These are phyloP conservation scores for Arenaria interpres DNA, from an alignment of 2,113 vertebrate genomes.

Conservation along the genomic window DNA sequence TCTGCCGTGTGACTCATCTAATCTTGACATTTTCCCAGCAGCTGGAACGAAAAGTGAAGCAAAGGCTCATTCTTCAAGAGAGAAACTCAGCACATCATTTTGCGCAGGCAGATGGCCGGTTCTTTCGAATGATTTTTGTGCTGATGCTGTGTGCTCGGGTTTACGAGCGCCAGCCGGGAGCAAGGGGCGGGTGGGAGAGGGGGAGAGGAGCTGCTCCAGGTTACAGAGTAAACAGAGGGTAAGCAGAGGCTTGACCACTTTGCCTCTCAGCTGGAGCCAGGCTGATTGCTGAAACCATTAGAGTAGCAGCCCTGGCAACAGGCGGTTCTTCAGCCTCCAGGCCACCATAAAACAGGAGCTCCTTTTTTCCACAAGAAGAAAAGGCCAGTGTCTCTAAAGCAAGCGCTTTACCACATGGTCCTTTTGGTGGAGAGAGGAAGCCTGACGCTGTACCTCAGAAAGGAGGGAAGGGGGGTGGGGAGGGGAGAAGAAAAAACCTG, in stretches of 20 bases:
- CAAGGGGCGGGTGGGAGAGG: not conserved
- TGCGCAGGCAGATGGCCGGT: not conserved
- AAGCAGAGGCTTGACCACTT: not conserved
- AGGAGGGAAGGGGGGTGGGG: not conserved
- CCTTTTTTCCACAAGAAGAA: conserved; percentile 79
- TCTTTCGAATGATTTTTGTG: not conserved
- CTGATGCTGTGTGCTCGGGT: not conserved
- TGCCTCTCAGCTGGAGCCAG: conserved; percentile 3
- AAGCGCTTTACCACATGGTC: conserved; percentile 76
- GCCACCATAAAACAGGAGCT: conserved; percentile 76
- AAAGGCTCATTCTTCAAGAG: not conserved
- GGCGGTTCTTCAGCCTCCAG: conserved; percentile 53
- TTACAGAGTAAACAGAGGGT: not conserved
- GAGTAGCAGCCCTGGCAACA: conserved; percentile 58
- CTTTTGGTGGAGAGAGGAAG: conserved; percentile 62
- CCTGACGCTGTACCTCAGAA: not conserved
- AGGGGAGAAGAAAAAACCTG: not conserved
- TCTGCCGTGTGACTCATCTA: conserved; percentile 6
- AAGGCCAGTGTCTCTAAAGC: conserved; percentile 74
- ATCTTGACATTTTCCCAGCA: conserved; percentile 24
- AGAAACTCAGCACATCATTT: not conserved
- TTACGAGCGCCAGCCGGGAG: not conserved
- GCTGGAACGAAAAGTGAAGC: not conserved
- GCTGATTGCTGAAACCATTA: conserved; percentile 55
- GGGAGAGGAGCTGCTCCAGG: not conserved